These are phyloP conservation scores for Tetraneura akinire DNA, from an alignment of 1,140 invertebrate genomes.

Conservation along the genomic window DNA sequence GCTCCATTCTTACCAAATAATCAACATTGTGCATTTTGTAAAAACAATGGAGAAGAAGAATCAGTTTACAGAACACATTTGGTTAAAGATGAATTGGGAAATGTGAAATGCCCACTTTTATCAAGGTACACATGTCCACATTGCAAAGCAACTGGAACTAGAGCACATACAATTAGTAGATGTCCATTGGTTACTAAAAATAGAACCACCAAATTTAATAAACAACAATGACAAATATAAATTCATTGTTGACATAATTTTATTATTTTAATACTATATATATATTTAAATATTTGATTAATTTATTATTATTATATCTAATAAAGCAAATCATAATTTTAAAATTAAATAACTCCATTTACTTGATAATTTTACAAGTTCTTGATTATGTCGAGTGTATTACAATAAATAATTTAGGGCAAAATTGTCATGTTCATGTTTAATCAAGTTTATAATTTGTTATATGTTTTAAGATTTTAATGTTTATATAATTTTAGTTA, in stretches of 20 bases:
- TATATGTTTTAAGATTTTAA: constrained; percentile 37
- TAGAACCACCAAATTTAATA: constrained; percentile 22
- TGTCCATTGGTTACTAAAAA: constrained; percentile 62
- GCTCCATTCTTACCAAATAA: constrained; percentile 44
- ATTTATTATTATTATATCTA: constrained; percentile 42
- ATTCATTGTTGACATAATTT: constrained; percentile 23
- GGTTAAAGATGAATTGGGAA: constrained; percentile 66
- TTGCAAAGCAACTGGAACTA: constrained; percentile 69
- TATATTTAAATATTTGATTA: constrained; percentile 34
- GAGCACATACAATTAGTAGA: constrained; percentile 77
- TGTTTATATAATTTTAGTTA: constrained; percentile 38
- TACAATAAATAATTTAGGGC: constrained; percentile 22
- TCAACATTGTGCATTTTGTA: constrained; percentile 70
- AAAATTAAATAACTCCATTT: constrained; percentile 32
- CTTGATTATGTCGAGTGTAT: neutral
- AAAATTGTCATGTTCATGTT: constrained; percentile 37
- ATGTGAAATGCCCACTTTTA: constrained; percentile 69
- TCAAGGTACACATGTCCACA: constrained; percentile 70
- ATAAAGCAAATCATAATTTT: constrained; percentile 28
- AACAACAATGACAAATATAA: constrained; percentile 29
- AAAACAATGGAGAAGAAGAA: constrained; percentile 70
- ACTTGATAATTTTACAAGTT: constrained; percentile 43
- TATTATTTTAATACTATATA: constrained; percentile 19
- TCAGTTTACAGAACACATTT: constrained; percentile 67
- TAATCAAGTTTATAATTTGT: constrained; percentile 32